Evolutionary conservation across 2,888 invertebrate species (phyloP), one percentile per base, ranked within the genome.

Genomic region (Dascillus cervinus): DNA sequence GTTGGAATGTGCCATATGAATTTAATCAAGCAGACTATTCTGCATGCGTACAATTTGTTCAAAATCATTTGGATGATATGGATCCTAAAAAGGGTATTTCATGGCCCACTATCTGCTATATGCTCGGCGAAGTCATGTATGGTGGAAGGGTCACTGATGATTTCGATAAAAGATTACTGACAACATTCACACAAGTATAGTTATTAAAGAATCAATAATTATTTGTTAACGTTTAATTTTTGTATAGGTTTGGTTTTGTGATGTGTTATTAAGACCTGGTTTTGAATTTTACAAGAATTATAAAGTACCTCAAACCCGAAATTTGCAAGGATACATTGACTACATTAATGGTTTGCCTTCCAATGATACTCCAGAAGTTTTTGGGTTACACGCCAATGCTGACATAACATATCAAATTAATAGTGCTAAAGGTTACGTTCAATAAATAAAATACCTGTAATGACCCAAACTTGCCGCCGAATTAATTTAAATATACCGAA

Each of bases 381-480:
- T 95, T 64, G 96, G 96, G n/a, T 71, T 96, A 29, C 95, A 96
- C 63, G 73, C 85, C 4, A 96, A 96, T 65, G 95, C 96, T 28
- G 95, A 96, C 59, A 95, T 96, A 43, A 95, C 95, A 52, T 95
- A 95, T 66, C 94, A 95, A 67, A 96, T 95, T 41, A 95, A 95
- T 59, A 91, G 91, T 24, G 91, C 94, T 13, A 90, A 90, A 67
- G 86, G 80, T 71, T n/a, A n/a, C n/a, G 9, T 10, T 2, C n/a
- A 20, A 20, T 3, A 20, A 20, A 20, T 20, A 20, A 1, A 10
- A 3, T 21, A 21, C n/a, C n/a, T n/a, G n/a, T n/a, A n/a, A n/a
- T n/a, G n/a, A n/a, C n/a, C n/a, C n/a, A n/a, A n/a, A n/a, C n/a
- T n/a, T n/a, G n/a, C n/a, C n/a, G n/a, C n/a, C n/a, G n/a, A n/a